Base-by-base conservation (phyloP, 2,888 invertebrate species). In the Acanthosepion esculentum region DNA sequence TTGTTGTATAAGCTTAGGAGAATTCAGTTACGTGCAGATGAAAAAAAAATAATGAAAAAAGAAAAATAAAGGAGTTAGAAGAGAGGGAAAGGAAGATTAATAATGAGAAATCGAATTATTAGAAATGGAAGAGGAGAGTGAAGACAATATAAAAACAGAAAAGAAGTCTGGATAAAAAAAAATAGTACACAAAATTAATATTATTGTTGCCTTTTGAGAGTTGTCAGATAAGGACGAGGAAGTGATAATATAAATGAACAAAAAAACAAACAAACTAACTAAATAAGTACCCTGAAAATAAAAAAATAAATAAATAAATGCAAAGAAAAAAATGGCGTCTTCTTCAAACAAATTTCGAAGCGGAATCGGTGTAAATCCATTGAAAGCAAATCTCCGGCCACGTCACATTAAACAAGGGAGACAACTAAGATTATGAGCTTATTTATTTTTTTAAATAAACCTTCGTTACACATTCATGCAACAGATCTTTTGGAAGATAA, bases 341-440 rank as follows among this genome's bases (percentile, higher is more conserved):
- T 78, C n/a, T 78, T 78, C n/a, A 78, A 78, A 78, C 78, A 59
- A 59, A 59, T 59, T 78, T 78, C n/a, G 78, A 78, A n/a, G 18
- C 78, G n/a, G 78, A 78, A 78, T 78, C 78, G 78, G n/a, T 33
- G 78, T 78, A 78, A 78, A 78, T 78, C 78, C 78, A 78, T 15
- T n/a, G n/a, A 78, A 78, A 78, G 78, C 78, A 78, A 78, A 78
- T 78, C 78, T 78, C n/a, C n/a, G n/a, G 78, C 78, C n/a, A 78
- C 78, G 78, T 78, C 78, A 78, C n/a, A 78, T 78, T 78, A 78
- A 78, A 78, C 78, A 78, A 15, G 78, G 78, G 78, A 33, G 78
- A 78, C 78, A 78, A 78, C 78, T 78, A n/a, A n/a, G 78, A 78
- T n/a, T 78, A 33, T 78, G n/a, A 33, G 78, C n/a, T 78, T 78